phyloP scores from a whole-genome alignment of 2,113 vertebrate genomes.

The Datnioides undecimradiatus region DNA sequence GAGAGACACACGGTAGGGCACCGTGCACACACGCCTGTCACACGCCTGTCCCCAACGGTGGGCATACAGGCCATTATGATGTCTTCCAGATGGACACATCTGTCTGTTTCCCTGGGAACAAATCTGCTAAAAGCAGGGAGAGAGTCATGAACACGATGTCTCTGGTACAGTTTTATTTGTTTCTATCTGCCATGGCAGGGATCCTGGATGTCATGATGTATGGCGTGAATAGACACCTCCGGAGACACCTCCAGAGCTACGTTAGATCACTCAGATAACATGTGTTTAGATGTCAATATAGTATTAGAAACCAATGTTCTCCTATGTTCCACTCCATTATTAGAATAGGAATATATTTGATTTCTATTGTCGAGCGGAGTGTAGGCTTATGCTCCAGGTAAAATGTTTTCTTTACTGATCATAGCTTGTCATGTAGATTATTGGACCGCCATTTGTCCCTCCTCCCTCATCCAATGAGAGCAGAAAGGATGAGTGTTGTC shows the following conservation, averaged over 20 bases:
- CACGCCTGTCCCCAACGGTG: conserved; percentile 73
- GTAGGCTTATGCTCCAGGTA: conserved; percentile 15
- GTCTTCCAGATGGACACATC: conserved; percentile 81
- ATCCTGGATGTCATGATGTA: conserved; percentile 47
- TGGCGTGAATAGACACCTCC: conserved; percentile 13
- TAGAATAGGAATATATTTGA: conserved; percentile 33
- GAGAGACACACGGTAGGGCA: conserved; percentile 58
- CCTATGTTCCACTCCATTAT: conserved; percentile 35
- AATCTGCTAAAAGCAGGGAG: conserved; percentile 66
- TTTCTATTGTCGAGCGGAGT: conserved; percentile 41
- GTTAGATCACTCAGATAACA: conserved; percentile 54
- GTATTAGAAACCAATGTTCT: conserved; percentile 48
- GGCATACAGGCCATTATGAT: conserved; percentile 72
- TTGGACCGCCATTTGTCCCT: conserved; percentile 75
- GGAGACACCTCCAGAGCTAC: conserved; percentile 7
- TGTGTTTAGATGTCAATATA: conserved; percentile 53
- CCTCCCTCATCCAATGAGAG: conserved; percentile 65
- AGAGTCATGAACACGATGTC: conserved; percentile 44
- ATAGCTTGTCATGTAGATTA: conserved; percentile 60
- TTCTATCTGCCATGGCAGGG: conserved; percentile 47
- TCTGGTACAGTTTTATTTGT: conserved; percentile 65
- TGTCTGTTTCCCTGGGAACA: conserved; percentile 70
- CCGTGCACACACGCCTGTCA: conserved; percentile 68
- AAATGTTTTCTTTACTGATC: conserved; percentile 44
- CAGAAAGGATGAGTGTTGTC: conserved; percentile 80